Percentiles rank a stretch among this genome's conserved stretches.
phyloP scores from a whole-genome alignment of 35 echinoderm and acorn worm genomes.

The Patiria miniata region DNA sequence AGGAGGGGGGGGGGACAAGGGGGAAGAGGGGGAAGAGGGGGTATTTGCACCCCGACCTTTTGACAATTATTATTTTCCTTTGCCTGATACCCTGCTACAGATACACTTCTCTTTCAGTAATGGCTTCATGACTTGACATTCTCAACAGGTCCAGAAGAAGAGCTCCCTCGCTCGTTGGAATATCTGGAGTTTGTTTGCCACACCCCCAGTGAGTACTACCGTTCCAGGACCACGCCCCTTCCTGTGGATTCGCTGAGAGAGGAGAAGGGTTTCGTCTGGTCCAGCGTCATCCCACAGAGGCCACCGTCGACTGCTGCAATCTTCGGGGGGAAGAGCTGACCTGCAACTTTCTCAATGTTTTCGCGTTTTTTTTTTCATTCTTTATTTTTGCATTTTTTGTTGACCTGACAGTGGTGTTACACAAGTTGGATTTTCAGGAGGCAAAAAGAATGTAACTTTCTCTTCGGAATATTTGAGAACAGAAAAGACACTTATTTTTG shows the following conservation, averaged over 20 bases:
- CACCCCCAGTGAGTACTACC: slow-evolving; percentile 87
- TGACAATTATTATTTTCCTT: no score
- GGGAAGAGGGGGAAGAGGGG: no score
- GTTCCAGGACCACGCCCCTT: slow-evolving; percentile 66
- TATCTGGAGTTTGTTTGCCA: slow-evolving; percentile 98
- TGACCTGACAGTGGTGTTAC: no score
- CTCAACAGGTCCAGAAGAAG: slow-evolving; percentile 91
- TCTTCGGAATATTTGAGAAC: no score
- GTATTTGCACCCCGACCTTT: no score
- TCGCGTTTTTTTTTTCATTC: no score
- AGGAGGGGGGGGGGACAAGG: no score
- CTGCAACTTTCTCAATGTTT: not conserved
- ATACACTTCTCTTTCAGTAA: not conserved
- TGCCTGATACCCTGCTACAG: no score
- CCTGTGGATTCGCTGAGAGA: slow-evolving; percentile 61
- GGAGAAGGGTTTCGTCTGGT: slow-evolving; percentile 87
- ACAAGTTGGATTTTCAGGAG: no score
- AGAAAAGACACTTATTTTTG: no score
- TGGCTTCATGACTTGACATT: not conserved
- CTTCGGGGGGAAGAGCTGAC: slow-evolving; percentile 52
- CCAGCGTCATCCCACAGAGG: slow-evolving; percentile 66
- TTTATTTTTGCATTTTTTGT: no score
- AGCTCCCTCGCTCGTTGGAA: slow-evolving; percentile 78
- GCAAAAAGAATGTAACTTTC: no score
- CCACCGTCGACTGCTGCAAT: slow-evolving; percentile 54